These are phyloP conservation scores for Camptogramma bilineatum DNA, from an alignment of 2,888 invertebrate species.

Conservation along the genomic window DNA sequence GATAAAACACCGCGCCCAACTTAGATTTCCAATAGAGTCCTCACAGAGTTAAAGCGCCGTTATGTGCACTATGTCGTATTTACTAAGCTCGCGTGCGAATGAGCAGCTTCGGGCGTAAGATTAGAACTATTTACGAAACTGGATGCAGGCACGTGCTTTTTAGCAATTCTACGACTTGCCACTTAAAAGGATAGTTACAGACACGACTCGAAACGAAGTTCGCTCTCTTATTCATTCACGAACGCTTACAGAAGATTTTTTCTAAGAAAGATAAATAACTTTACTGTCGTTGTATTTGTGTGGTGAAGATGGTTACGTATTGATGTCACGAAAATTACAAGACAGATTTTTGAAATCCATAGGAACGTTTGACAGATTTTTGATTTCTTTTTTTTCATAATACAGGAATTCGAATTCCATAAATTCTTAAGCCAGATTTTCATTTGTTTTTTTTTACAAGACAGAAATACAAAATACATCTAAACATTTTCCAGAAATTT, in stretches of 20 bases:
- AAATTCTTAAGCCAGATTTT: too few species aligned
- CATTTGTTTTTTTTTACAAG: too few species aligned
- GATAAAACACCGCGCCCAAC: not conserved
- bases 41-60: constrained; percentile 11
- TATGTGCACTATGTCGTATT: constrained; percentile 25
- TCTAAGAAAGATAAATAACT: constrained; percentile 49
- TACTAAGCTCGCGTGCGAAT: constrained; percentile 45
- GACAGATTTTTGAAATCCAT: too few species aligned
- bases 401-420: too few species aligned
- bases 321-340: too few species aligned
- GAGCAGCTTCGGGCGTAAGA: constrained; percentile 63
- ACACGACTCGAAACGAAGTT: constrained; percentile 53
- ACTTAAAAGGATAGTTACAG: constrained; percentile 64
- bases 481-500: too few species aligned
- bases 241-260: constrained; percentile 50
- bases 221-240: constrained; percentile 58
- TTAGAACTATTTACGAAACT: constrained; percentile 77
- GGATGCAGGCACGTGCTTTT: constrained; percentile 71
- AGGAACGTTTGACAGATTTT: too few species aligned
- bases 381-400: too few species aligned
- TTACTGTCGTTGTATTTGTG: constrained; percentile 40
- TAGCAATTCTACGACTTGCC: constrained; percentile 68
- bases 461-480: too few species aligned
- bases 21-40: constrained; percentile 3
- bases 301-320: constrained; percentile 38